phyloP scores from a whole-genome alignment of 1,140 invertebrate species.

The Nebria ingens region DNA sequence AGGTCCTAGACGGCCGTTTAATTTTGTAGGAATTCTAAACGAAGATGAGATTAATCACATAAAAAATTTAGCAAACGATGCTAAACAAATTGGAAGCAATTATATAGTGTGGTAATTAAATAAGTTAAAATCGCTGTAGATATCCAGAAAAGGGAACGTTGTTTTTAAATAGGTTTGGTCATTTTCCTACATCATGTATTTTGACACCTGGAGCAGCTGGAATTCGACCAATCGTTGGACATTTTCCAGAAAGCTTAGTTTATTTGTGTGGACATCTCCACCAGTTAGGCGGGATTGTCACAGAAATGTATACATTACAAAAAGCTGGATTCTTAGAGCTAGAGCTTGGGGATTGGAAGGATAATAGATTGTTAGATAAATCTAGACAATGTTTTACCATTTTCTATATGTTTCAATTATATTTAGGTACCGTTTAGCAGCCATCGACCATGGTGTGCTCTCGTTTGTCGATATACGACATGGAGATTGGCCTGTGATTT shows the following conservation, averaged over 20 bases:
- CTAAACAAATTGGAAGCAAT: slow-evolving; percentile 37
- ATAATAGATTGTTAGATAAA: slow-evolving; percentile 65
- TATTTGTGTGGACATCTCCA: slow-evolving; percentile 94
- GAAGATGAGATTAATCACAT: slow-evolving; percentile 47
- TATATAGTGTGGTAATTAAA: slow-evolving; percentile 53
- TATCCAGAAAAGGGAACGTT: too few species aligned
- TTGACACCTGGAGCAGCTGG: slow-evolving; percentile 42
- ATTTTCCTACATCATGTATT: slow-evolving; percentile 88
- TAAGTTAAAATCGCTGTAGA: not conserved
- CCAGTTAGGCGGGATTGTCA: slow-evolving; percentile 63
- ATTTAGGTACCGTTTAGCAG: slow-evolving; percentile 64
- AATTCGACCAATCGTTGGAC: slow-evolving; percentile 29
- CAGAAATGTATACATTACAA: slow-evolving; percentile 81
- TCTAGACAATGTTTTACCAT: not conserved
- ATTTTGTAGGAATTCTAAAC: slow-evolving; percentile 75
- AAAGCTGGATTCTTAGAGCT: slow-evolving; percentile 76
- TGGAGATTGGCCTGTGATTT: slow-evolving; percentile 66
- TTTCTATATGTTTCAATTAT: slow-evolving; percentile 12
- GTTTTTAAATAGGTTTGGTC: slow-evolving; percentile 86
- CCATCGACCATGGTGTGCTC: slow-evolving; percentile 81
- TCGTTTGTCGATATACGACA: slow-evolving; percentile 77
- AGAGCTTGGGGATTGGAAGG: slow-evolving; percentile 90
- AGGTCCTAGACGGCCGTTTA: slow-evolving; percentile 78
- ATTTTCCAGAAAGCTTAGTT: slow-evolving; percentile 43
- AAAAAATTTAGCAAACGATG: slow-evolving; percentile 39